A percentile compares a stretch with the other conserved stretches of the same genome.
Conservation (phyloP, 2,888 invertebrate species). For the Phrixothrix hirtus region DNA sequence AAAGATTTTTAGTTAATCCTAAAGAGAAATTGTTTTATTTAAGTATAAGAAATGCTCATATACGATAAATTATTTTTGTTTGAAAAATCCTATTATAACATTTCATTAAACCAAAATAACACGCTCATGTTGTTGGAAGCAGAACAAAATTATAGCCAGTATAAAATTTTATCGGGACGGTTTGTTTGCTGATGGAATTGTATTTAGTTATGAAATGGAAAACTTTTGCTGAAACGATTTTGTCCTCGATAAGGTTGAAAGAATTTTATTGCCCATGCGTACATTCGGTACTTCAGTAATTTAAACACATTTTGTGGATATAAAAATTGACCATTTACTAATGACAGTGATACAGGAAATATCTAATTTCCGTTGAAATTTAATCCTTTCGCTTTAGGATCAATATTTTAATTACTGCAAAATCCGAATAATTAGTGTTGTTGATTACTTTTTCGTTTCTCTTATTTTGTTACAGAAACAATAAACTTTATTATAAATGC, state of each 20-base stretch:
- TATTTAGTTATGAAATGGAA: constrained; percentile 14
- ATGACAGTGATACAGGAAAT: too few species aligned
- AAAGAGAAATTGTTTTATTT: background rate
- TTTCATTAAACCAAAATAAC: background rate
- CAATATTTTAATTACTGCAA: background rate
- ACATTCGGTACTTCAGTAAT: constrained; percentile 7
- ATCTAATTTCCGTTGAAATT: too few species aligned
- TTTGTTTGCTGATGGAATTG: constrained; percentile 16
- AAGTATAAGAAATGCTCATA: background rate
- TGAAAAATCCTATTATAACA: constrained; percentile 2
- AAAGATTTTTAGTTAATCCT: too few species aligned
- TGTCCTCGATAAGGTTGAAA: constrained; percentile 9
- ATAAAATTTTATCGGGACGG: constrained; percentile 11
- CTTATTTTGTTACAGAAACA: too few species aligned
- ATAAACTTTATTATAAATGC: too few species aligned
- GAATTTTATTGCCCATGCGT: constrained; percentile 8
- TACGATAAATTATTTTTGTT: background rate
- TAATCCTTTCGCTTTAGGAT: background rate
- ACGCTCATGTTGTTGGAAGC: background rate
- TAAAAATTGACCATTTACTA: constrained; percentile 1
- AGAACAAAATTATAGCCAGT: constrained; percentile 2
- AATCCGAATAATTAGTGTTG: background rate
- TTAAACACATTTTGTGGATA: constrained; percentile 4
- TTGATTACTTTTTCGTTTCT: background rate
- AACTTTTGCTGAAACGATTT: constrained; percentile 13